phyloP scores from a whole-genome alignment of 64 coral and sea anemone species.

The Cladopsammia gracilis region DNA sequence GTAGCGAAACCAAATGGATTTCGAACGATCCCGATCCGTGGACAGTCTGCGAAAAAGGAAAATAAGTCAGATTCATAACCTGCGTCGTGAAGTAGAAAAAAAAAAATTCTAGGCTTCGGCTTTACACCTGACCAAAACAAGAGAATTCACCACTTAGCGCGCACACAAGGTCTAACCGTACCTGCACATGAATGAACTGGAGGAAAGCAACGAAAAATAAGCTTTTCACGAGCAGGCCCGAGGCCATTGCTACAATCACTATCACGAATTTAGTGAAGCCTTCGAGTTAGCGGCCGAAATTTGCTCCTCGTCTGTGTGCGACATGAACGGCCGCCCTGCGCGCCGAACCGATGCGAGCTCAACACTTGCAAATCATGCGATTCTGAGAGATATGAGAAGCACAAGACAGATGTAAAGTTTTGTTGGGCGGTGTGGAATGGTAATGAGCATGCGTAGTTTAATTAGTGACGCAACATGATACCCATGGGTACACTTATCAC shows the following conservation, averaged over 20 bases:
- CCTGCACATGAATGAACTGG: constrained; percentile 91
- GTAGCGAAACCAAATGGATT: constrained; percentile 91
- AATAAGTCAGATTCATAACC: constrained; percentile 41
- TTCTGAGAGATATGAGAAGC: constrained; percentile 62
- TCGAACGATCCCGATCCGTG: constrained; percentile 84
- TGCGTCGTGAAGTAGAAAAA: constrained; percentile 44
- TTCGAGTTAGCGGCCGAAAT: constrained; percentile 55
- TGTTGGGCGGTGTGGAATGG: constrained; percentile 79
- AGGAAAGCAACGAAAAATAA: constrained; percentile 80
- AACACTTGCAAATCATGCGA: constrained; percentile 76
- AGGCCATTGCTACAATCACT: constrained; percentile 83
- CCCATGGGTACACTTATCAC: constrained; percentile 70
- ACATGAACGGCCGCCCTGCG: constrained; percentile 73
- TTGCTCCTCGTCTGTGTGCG: constrained; percentile 62
- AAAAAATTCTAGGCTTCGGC: constrained; percentile 22
- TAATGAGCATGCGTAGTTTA: constrained; percentile 90
- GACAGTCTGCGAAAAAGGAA: constrained; percentile 77
- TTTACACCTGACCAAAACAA: constrained; percentile 92
- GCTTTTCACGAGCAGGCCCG: constrained; percentile 67
- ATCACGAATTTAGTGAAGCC: constrained; percentile 76
- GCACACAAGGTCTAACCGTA: constrained; percentile 52
- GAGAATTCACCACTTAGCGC: constrained; percentile 76
- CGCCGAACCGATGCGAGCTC: constrained; percentile 28
- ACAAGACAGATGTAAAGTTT: constrained; percentile 89
- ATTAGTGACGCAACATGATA: constrained; percentile 89